phyloP scores from a whole-genome alignment of 1,140 invertebrate genomes.

The Piezodorus guildinii region DNA sequence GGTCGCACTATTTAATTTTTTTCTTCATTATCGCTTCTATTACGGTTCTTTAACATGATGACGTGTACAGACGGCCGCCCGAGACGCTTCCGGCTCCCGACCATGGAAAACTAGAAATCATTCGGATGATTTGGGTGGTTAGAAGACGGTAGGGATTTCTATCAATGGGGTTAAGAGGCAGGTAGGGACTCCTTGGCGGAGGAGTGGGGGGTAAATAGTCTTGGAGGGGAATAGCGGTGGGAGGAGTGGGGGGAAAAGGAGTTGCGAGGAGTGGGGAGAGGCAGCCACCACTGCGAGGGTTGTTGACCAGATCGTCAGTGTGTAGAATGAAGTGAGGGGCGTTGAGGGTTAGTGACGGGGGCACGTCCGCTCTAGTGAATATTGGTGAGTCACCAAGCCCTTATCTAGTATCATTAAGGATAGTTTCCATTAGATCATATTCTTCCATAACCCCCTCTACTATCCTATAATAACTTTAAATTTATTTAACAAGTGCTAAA shows the following conservation, averaged over 20 bases:
- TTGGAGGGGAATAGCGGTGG: background rate
- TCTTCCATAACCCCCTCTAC: background rate
- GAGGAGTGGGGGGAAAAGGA: background rate
- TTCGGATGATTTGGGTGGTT: too few relatives aligned
- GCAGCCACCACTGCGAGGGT: background rate
- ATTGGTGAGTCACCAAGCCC: slow-evolving; percentile 7
- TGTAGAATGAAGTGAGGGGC: slow-evolving; percentile 7
- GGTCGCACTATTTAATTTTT: too few relatives aligned
- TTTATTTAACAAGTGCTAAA: too few relatives aligned
- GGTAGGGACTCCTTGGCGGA: background rate
- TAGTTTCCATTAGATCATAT: slow-evolving; percentile 5
- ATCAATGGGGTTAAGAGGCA: background rate
- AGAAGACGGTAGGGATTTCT: too few relatives aligned
- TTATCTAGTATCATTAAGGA: background rate
- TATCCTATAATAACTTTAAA: too few relatives aligned
- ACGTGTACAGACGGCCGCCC: too few relatives aligned
- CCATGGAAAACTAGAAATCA: too few relatives aligned
- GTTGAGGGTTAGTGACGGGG: slow-evolving; percentile 1
- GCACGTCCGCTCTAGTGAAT: background rate
- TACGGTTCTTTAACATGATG: too few relatives aligned
- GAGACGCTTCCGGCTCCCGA: too few relatives aligned
- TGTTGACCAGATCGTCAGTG: slow-evolving; percentile 3
- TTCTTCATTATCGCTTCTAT: too few relatives aligned
- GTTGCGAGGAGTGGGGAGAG: background rate
- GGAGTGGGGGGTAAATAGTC: background rate